phyloP scores from a whole-genome alignment of 2,888 invertebrate genomes.

The Cerastis leucographa region DNA sequence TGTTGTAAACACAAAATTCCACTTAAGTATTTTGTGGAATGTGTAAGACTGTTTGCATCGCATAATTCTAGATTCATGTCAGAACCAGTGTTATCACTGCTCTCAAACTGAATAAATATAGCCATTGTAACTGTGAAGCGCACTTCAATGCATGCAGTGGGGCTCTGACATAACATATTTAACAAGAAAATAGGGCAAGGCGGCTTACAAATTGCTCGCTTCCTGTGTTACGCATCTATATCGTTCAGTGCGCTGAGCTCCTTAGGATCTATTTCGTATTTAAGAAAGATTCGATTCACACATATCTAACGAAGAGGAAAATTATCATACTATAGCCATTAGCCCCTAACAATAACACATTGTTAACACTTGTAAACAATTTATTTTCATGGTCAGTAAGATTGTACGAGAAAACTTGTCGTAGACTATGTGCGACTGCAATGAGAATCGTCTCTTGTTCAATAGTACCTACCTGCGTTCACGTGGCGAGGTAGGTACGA shows the following conservation, averaged over 20 bases:
- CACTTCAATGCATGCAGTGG: constrained; percentile 13
- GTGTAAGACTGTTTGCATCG: constrained; percentile 24
- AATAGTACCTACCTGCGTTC: constrained; percentile 1
- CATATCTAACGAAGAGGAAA: constrained; percentile 28
- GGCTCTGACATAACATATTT: constrained; percentile 14
- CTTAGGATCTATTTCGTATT: constrained; percentile 16
- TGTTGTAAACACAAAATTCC: constrained; percentile 15
- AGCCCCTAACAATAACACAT: background rate
- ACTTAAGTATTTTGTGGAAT: constrained; percentile 17
- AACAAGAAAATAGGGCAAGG: constrained; percentile 18
- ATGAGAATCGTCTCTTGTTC: constrained; percentile 33
- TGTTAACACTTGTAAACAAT: background rate
- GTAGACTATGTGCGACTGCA: constrained; percentile 31
- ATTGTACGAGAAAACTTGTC: constrained; percentile 21
- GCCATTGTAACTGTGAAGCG: constrained; percentile 11
- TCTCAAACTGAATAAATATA: constrained; percentile 36
- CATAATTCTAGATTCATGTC: constrained; percentile 31
- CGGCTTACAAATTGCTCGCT: constrained; percentile 48
- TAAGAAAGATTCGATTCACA: constrained; percentile 41
- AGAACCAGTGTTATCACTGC: constrained; percentile 18
- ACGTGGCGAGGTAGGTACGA: constrained; percentile 30
- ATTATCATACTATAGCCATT: background rate
- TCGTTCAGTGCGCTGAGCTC: constrained; percentile 25
- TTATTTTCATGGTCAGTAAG: constrained; percentile 40
- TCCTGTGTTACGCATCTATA: constrained; percentile 38